These are phyloP conservation scores for Rhodeus uyekii DNA, from an alignment of 2,797 vertebrate species.

Conservation along the genomic window DNA sequence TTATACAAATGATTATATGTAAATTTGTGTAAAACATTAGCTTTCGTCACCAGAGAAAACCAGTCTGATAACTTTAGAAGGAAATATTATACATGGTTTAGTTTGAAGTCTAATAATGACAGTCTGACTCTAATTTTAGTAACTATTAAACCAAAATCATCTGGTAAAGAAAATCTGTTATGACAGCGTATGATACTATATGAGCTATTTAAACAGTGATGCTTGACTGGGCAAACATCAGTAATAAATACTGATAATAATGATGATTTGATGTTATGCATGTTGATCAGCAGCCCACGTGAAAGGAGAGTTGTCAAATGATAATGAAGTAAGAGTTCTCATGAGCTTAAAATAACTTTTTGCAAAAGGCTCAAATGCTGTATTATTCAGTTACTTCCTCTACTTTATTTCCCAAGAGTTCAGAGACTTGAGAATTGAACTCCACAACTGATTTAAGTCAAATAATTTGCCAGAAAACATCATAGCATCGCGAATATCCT, in stretches of 20 bases:
- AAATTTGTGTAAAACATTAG: not conserved
- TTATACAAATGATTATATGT: not conserved
- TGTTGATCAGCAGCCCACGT: not conserved
- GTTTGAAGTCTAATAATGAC: not conserved
- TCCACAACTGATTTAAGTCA: conserved; percentile 9
- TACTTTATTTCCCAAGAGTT: conserved; percentile 20
- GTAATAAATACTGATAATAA: not conserved
- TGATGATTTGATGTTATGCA: not conserved
- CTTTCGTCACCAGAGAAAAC: not conserved
- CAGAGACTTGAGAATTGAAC: not conserved
- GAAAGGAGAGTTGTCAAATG: not conserved
- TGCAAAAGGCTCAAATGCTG: not conserved
- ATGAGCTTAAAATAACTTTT: conserved; percentile 14
- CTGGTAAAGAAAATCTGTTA: not conserved
- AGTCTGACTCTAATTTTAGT: not conserved
- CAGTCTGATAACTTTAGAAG: not conserved
- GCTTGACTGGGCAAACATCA: not conserved
- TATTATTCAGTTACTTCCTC: conserved; percentile 12
- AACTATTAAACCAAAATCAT: not conserved
- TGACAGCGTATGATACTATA: not conserved
- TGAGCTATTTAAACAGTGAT: not conserved
- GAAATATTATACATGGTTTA: not conserved
- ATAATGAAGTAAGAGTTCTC: not conserved
- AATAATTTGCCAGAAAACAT: conserved; percentile 13
- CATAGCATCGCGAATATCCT: not conserved